Evolutionary conservation across 2,797 vertebrate species (phyloP).

Genomic region (Muscicapa striata): DNA sequence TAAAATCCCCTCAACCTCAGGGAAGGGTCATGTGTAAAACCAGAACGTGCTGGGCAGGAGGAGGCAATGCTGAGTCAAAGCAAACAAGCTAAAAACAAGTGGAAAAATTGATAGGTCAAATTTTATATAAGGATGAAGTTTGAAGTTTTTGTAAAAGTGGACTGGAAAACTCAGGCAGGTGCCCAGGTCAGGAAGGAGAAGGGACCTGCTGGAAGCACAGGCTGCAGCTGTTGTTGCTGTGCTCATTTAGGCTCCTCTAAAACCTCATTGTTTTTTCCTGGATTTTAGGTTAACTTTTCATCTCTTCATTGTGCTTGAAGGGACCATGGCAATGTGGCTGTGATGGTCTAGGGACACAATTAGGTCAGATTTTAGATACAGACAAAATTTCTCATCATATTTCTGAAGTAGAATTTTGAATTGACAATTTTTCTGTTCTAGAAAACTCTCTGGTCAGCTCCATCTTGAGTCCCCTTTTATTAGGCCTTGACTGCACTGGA

Average conservation of each 20-base stretch:
- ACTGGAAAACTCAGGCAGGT: background rate
- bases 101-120: background rate
- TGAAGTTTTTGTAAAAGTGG: background rate
- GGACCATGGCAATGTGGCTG: rapidly evolving
- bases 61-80: background rate
- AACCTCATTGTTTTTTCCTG: background rate
- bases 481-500: background rate
- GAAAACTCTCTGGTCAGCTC: background rate
- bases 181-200: background rate
- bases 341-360: background rate
- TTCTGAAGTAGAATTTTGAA: background rate
- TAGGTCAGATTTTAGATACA: background rate
- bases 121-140: background rate
- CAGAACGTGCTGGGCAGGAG: background rate
- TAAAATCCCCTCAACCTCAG: background rate
- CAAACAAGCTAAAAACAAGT: background rate
- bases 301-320: background rate
- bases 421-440: background rate
- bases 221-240: background rate
- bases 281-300: background rate
- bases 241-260: background rate
- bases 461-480: background rate
- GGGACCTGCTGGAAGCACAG: background rate
- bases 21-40: background rate
- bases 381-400: background rate